Base-by-base conservation (phyloP, 1,140 invertebrate genomes). In the Heliothis subflexa region DNA sequence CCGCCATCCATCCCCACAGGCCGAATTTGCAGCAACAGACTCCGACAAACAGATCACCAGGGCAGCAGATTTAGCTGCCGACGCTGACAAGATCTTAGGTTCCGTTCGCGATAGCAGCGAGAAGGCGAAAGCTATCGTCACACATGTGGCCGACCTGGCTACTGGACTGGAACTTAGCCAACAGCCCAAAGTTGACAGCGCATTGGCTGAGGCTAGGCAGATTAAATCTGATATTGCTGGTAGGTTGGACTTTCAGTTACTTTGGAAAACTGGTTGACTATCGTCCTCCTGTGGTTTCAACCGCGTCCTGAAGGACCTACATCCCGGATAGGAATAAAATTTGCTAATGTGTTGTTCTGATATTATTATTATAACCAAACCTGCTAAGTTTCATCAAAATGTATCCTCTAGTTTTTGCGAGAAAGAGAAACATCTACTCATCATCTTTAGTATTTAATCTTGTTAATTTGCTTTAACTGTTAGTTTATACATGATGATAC, bases 181-280 rank as follows among this genome's bases (percentile, higher is more conserved):
- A 54, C 97, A 96, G 33, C 97, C 97, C 0, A 97, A 97, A 88
- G 96, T 98, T 0, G 98, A 98, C 62, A 96, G 96, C 16, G 97
- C 97, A 0, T 84, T 98, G 3, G 93, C 95, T 12, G 96, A 98
- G 87, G 98, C 97, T 0, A 95, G 97, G 78, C 90, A 95, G 0
- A 97, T 97, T 3, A 94, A 98, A 14, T 94, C 95, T 1, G 95
- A 96, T 52, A 97, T 99, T 40, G 95, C 96, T 75, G 92, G 68
- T 96, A 96, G 80, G 68, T 76, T 33, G 61, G 3, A 13, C 40
- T 14, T 62, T 5, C 21, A 2, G 21, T 25, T 25, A 25, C 2
- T 25, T 25, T 25, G 2, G 21, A 25, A 25, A 25, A 1, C 21
- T 25, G 0, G 0, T 25, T 25, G 21, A 25, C 21, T 25, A 25